Base-by-base conservation (phyloP, 2,797 vertebrate genomes). In the Peromyscus eremicus region DNA sequence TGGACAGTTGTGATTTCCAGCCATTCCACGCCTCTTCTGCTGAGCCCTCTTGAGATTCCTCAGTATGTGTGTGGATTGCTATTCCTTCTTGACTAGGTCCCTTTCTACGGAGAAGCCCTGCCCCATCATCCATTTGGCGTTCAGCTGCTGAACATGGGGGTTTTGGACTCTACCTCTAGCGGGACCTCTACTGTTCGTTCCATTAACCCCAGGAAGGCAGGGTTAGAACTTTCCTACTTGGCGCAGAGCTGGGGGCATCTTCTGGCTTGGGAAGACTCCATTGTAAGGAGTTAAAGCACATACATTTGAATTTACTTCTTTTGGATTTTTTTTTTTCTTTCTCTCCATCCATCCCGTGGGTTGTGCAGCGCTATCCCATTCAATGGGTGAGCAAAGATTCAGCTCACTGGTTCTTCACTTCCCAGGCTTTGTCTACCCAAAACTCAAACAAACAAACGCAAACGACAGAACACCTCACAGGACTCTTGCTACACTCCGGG, bases 401-500 rank as follows among this genome's bases (percentile, higher is more conserved):
- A 71, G 71, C 89, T 85, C 40, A 57, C 8, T 57, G 34, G 43
- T 52, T 94, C 94, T 93, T 25, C 11, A 64, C 19, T 29, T 73
- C 66, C 81, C 62, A 71, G 27, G 0, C 29, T 73, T 68, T 87
- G 71, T 55, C 76, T 46, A 49, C 25, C 27, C 52, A 52, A 70
- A 71, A 52, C 23, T 43, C 73, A 10, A 62, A n/a, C 46, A 75
- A 32, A 46, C 12, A 87, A 55, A 68, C 40, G 16, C 55, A 21
- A 52, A 80, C 66, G 70, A 37, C 29, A 60, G 66, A 29, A 60
- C 37, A 60, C 43, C 17, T 27, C 92, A 27, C 85, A 91, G 90
- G 55, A 62, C 75, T 86, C 71, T 46, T 80, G 92, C 77, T 75
- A 32, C 90, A 16, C 92, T 97, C 93, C 87, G 55, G 85, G 85